Evolutionary conservation across 1,140 invertebrate genomes (phyloP).

Genomic region (Bacillus rossius): DNA sequence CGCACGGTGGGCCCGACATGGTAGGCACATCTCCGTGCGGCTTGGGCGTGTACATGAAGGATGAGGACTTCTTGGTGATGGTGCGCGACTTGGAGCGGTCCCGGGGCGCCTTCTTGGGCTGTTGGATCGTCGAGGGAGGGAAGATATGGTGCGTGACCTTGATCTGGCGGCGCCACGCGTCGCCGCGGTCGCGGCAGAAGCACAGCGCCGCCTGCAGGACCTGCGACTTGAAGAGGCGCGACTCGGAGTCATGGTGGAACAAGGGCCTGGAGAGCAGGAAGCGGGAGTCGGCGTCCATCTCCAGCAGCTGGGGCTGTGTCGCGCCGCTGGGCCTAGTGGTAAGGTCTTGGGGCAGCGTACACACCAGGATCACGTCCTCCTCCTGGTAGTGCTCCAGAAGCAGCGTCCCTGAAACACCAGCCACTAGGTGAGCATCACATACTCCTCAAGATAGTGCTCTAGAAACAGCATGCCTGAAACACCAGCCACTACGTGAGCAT

Average conservation of each 20-base stretch:
- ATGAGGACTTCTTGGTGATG: slow-evolving; percentile 5
- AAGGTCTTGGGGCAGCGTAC: slow-evolving; percentile 34
- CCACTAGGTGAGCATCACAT: no score
- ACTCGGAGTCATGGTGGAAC: slow-evolving; percentile 19
- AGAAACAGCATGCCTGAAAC: no score
- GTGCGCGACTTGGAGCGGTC: neutral
- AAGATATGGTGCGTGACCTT: slow-evolving; percentile 16
- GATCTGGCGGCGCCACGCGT: slow-evolving; percentile 27
- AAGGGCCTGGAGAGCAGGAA: slow-evolving; percentile 30
- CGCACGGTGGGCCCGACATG: no score
- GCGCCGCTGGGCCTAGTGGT: neutral
- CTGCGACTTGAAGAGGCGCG: slow-evolving; percentile 26
- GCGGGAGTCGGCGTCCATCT: slow-evolving; percentile 38
- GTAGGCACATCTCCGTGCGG: no score
- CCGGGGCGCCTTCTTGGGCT: neutral
- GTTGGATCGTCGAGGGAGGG: neutral
- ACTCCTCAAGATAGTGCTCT: no score
- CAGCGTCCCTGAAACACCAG: slow-evolving; percentile 29
- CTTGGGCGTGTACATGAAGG: slow-evolving; percentile 1
- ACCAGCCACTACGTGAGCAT: no score
- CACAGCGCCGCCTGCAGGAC: slow-evolving; percentile 24
- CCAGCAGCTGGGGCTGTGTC: slow-evolving; percentile 31
- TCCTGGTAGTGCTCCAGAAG: slow-evolving; percentile 34
- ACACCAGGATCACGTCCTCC: slow-evolving; percentile 39
- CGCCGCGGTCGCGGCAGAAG: slow-evolving; percentile 22